Evolutionary conservation across 2,797 vertebrate genomes (phyloP).

Genomic region (Semaprochilodus insignis): DNA sequence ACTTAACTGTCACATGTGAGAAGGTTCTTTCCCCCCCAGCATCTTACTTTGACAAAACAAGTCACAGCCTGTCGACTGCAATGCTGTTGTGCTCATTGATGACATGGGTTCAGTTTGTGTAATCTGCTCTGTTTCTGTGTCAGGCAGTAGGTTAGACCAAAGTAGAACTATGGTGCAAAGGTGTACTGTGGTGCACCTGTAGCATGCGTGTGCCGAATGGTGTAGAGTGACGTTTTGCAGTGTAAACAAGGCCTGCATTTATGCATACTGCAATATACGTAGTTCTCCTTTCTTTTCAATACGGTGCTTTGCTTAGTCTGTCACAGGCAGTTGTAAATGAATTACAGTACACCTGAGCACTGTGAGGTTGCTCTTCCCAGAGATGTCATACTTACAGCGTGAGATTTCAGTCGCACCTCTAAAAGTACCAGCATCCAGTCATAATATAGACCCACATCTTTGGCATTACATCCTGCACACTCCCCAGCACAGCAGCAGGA

Average conservation of each 20-base stretch:
- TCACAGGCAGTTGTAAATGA: not conserved
- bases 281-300: not conserved
- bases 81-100: not conserved
- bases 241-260: slow-evolving; percentile 44
- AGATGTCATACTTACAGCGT: not conserved
- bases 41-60: slow-evolving; percentile 9
- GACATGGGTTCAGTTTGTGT: slow-evolving; percentile 13
- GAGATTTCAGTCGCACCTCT: slow-evolving; percentile 28
- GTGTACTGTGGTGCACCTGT: slow-evolving; percentile 44
- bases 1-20: slow-evolving; percentile 3
- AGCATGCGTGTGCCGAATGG: slow-evolving; percentile 24
- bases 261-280: slow-evolving; percentile 14
- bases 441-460: slow-evolving; percentile 36
- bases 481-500: slow-evolving; percentile 73
- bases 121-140: not conserved
- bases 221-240: slow-evolving; percentile 40
- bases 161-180: slow-evolving; percentile 23
- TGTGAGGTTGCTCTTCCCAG: slow-evolving; percentile 8
- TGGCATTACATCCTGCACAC: slow-evolving; percentile 44
- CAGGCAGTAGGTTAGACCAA: not conserved
- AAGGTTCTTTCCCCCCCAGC: not conserved
- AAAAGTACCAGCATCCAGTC: not conserved
- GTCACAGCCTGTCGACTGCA: not conserved
- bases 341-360: not conserved
- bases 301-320: not conserved